Evolutionary conservation across 2,888 invertebrate species (phyloP).

Genomic region (Hetaerina titia): DNA sequence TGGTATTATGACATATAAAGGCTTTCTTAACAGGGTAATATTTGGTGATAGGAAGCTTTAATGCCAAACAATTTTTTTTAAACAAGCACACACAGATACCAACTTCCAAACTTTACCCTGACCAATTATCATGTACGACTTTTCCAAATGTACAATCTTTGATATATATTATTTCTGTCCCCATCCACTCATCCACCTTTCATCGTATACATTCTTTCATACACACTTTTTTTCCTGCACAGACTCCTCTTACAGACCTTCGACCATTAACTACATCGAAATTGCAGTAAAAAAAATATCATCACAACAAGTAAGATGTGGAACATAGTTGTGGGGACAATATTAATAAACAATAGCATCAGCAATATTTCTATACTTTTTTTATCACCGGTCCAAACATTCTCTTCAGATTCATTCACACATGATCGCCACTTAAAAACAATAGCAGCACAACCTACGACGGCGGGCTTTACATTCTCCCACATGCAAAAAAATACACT

Average conservation of each 20-base stretch:
- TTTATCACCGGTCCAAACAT: slow-evolving; percentile 56
- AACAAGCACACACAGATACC: slow-evolving; percentile 62
- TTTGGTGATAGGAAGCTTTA: slow-evolving; percentile 55
- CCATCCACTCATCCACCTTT: slow-evolving; percentile 50
- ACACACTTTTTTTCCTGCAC: too few relatives aligned
- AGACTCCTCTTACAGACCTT: slow-evolving; percentile 15
- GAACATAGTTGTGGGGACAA: slow-evolving; percentile 62
- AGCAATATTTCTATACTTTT: slow-evolving; percentile 37
- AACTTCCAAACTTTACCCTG: slow-evolving; percentile 49
- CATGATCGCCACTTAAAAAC: slow-evolving; percentile 14
- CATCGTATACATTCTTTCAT: slow-evolving; percentile 62
- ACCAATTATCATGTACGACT: slow-evolving; percentile 31
- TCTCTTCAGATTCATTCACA: slow-evolving; percentile 51
- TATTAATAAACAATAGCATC: slow-evolving; percentile 61
- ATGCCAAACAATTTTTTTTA: slow-evolving; percentile 24
- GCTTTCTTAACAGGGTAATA: slow-evolving; percentile 42
- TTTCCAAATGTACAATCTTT: slow-evolving; percentile 49
- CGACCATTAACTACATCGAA: slow-evolving; percentile 49
- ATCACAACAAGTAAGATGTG: slow-evolving; percentile 65
- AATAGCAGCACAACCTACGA: slow-evolving; percentile 63
- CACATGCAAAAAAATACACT: slow-evolving; percentile 54
- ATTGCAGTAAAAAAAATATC: slow-evolving; percentile 63
- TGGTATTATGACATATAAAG: slow-evolving; percentile 47
- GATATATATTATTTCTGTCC: slow-evolving; percentile 61
- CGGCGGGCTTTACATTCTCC: slow-evolving; percentile 25